Evolutionary conservation across 1,140 invertebrate species (phyloP).

Genomic region (Bradysia coprophila): DNA sequence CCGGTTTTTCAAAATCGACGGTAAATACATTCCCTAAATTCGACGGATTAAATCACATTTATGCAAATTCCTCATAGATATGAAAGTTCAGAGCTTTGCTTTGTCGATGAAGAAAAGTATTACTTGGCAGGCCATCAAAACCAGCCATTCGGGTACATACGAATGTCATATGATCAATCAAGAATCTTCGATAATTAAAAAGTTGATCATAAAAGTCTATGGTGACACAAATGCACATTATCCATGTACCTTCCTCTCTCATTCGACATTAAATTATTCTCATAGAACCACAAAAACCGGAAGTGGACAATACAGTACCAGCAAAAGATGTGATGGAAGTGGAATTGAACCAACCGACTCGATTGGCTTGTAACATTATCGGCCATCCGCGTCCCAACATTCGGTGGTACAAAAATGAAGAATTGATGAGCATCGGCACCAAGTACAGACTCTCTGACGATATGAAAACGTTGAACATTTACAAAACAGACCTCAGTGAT

Average conservation of each 20-base stretch:
- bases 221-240: no score
- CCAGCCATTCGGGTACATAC: slow-evolving; percentile 13
- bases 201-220: no score
- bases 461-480: slow-evolving; percentile 13
- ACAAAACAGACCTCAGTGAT: slow-evolving; percentile 16
- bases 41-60: no score
- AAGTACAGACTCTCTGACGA: slow-evolving; percentile 26
- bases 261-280: no score
- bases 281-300: no score
- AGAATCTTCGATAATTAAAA: no score
- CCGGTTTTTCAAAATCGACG: no score
- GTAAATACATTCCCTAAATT: no score
- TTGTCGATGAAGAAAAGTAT: slow-evolving; percentile 13
- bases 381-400: slow-evolving; percentile 27
- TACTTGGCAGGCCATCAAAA: slow-evolving; percentile 10
- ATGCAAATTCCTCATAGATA: no score
- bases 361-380: slow-evolving; percentile 17
- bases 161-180: slow-evolving; percentile 12
- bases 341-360: slow-evolving; percentile 18
- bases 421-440: no score
- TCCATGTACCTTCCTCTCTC: no score
- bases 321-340: slow-evolving; percentile 12
- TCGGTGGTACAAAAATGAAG: slow-evolving; percentile 27
- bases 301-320: slow-evolving; percentile 15
- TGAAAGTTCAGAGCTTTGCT: slow-evolving; percentile 2